phyloP scores from a whole-genome alignment of 2,888 invertebrate species.

The Xestia rhomboidea region DNA sequence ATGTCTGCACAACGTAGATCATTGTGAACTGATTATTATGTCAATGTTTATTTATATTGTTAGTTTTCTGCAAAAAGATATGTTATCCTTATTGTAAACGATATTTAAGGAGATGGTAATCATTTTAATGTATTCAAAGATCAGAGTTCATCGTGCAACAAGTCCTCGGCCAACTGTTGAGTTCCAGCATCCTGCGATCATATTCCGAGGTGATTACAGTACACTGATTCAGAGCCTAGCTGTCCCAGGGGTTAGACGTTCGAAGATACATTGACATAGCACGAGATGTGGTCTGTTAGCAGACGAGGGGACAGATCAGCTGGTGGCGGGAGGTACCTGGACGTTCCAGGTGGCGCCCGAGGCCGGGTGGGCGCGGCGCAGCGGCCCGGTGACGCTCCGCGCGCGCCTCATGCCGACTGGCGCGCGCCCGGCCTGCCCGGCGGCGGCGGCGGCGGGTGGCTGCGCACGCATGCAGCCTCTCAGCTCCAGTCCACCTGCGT shows the following conservation, averaged over 20 bases:
- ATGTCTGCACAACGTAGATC: conserved; percentile 4
- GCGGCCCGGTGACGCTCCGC: conserved; percentile 90
- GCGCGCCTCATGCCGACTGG: conserved; percentile 89
- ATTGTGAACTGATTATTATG: conserved; percentile 28
- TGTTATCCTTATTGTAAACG: conserved; percentile 35
- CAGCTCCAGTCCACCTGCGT: conserved; percentile 82
- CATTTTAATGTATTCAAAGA: conserved; percentile 79
- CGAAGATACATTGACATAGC: not conserved
- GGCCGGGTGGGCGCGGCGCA: conserved; percentile 93
- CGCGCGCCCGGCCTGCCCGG: conserved; percentile 75
- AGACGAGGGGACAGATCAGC: conserved; percentile 10
- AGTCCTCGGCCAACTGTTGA: conserved; percentile 89
- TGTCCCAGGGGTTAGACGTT: not conserved
- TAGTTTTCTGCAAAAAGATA: conserved; percentile 12
- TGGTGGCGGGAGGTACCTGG: conserved; percentile 86
- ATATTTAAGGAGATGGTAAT: conserved; percentile 53
- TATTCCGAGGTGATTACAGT: conserved; percentile 52
- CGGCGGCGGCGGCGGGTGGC: conserved; percentile 76
- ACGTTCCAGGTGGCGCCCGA: conserved; percentile 96
- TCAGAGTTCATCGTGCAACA: conserved; percentile 85
- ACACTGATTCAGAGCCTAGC: conserved; percentile 39
- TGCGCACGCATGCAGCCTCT: conserved; percentile 85
- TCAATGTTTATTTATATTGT: conserved; percentile 24
- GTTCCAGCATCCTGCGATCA: conserved; percentile 73
- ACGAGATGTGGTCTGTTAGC: not conserved